phyloP scores from a whole-genome alignment of 2,113 vertebrate species.

The Rhea pennata region DNA sequence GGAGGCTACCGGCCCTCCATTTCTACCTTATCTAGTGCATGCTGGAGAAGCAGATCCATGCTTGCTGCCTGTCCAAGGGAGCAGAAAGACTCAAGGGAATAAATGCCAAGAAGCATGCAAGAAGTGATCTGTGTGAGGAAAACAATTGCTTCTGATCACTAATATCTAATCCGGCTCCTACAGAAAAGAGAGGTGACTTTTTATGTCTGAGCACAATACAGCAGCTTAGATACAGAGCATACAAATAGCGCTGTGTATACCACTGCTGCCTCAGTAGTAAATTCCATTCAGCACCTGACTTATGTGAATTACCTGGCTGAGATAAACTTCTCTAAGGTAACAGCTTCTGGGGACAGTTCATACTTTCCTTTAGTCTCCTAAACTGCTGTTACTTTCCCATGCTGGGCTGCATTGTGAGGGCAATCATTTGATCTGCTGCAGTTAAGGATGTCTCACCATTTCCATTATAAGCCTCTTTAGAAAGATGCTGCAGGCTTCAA shows the following conservation, averaged over 20 bases:
- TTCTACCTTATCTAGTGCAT: neutral
- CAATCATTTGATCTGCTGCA: conserved; percentile 35
- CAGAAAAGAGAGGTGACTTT: conserved; percentile 30
- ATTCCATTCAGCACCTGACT: conserved; percentile 50
- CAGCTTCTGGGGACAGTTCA: conserved; percentile 49
- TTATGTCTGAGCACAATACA: conserved; percentile 37
- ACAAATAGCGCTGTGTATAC: neutral
- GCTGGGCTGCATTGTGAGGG: neutral
- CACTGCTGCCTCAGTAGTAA: neutral
- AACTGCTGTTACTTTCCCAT: conserved; percentile 15
- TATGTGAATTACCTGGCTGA: conserved; percentile 37
- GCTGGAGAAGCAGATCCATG: neutral
- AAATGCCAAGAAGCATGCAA: neutral
- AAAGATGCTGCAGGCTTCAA: neutral
- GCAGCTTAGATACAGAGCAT: conserved; percentile 23
- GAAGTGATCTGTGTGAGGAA: conserved; percentile 6
- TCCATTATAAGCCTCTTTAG: conserved; percentile 14
- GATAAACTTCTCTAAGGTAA: conserved; percentile 60
- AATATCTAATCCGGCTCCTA: conserved; percentile 40
- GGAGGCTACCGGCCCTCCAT: fast-evolving
- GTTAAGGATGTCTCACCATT: conserved; percentile 23
- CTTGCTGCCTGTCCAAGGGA: neutral
- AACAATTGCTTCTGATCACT: conserved; percentile 29
- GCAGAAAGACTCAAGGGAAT: neutral
- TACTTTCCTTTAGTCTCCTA: conserved; percentile 45